Base-by-base conservation (phyloP, 2,888 invertebrate genomes). In the Ecliptopera silaceata region DNA sequence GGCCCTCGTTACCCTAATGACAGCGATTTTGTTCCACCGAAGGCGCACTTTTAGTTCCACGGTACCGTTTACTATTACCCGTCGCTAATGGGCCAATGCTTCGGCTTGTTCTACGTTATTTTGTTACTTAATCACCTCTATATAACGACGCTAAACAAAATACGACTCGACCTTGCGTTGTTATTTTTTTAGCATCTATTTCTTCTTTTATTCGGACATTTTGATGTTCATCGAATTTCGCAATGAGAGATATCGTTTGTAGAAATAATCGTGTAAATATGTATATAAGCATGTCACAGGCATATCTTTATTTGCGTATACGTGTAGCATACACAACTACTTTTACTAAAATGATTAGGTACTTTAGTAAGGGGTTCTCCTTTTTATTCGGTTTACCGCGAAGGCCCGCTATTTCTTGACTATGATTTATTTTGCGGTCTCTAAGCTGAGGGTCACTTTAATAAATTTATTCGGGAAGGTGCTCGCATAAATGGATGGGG, bases 1-100 rank as follows among this genome's bases (percentile, higher is more conserved):
- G 74, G 69, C 81, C 80, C 87, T 88, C 89, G 88, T 88, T 88
- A 88, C 83, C 80, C 85, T 90, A 90, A 90, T 88, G 88, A 88
- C 82, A 86, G 80, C 86, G 84, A 88, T 88, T 88, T 86, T 79
- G 80, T 82, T 82, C 79, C 77, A 75, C 75, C 77, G 79, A 77
- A 78, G 80, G 82, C 82, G 81, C 79, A 85, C 82, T 87, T 86
- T 87, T 84, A 84, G 85, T 86, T 84, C 75, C 73, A 77, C 72
- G 71, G 77, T 79, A 75, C 79, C 84, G 84, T 86, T 84, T 85
- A 82, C 83, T 85, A 80, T 83, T 84, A 77, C 82, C 78, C 82
- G 75, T 77, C 75, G 74, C 81, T 87, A 88, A 88, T 88, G 84
- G 80, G 76, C 80, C 80, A 81, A 84, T 84, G 80, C 79, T 81